Conservation (phyloP, 2,113 vertebrate species). For the Eptatretus burgeri region DNA sequence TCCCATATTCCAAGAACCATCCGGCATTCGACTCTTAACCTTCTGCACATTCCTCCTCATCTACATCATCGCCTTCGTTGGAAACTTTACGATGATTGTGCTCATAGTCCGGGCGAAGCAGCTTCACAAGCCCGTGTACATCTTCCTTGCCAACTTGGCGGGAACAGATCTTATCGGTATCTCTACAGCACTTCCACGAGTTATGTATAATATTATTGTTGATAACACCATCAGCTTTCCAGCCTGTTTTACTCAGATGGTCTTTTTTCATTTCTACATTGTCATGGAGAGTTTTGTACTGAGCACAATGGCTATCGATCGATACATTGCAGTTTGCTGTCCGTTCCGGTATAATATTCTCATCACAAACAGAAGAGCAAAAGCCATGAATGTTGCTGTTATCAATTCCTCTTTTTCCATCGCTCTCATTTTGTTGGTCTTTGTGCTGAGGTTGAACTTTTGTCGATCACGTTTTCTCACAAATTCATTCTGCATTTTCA, state of each 20-base stretch:
- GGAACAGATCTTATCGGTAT: background rate
- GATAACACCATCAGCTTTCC: background rate
- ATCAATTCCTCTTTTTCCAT: background rate
- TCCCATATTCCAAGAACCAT: too few species aligned
- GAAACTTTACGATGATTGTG: background rate
- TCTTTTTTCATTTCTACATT: background rate
- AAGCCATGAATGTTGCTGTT: background rate
- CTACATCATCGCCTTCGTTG: background rate
- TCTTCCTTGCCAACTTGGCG: constrained; percentile 1
- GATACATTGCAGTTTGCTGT: background rate
- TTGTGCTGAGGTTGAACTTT: background rate
- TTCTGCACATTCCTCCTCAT: background rate
- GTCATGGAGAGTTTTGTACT: background rate
- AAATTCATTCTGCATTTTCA: background rate
- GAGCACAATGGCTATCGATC: background rate
- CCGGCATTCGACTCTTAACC: too few species aligned
- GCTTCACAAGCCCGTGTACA: constrained; percentile 3
- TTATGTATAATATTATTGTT: background rate
- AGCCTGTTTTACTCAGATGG: background rate
- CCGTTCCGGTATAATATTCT: background rate
- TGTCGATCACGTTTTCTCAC: background rate
- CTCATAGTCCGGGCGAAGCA: background rate
- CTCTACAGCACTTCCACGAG: constrained; percentile 4
- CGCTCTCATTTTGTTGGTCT: background rate
- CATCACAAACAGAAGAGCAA: background rate